Evolutionary conservation across 2,888 invertebrate genomes (phyloP), one percentile per base, ranked within the genome.

Genomic region (Torymus auratus): DNA sequence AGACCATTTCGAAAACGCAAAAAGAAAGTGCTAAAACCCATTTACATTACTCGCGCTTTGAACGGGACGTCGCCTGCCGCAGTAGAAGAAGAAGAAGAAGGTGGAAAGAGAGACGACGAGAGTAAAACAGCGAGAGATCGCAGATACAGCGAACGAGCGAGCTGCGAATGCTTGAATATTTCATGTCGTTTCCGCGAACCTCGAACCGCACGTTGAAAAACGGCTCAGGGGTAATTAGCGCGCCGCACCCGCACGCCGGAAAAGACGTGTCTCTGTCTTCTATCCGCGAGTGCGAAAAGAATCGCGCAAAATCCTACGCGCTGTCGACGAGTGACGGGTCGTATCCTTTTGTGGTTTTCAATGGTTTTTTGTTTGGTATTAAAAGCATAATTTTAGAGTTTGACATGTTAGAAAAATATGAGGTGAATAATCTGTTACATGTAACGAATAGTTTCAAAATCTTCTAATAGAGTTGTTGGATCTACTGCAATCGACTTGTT

Each of bases 141-240:
- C 41, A 41, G 41, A 41, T 41, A 41, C 41, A 41, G 65, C 60
- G 70, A 58, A 71, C 74, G 79, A 76, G 65, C 70, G 78, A 55
- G 23, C 73, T 75, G 70, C 65, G 83, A 81, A 73, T 85, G 84
- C 86, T 86, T 88, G 87, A 88, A 88, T 88, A 88, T 88, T 88
- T 88, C 86, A 87, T 86, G 86, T 83, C 84, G 84, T 85, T 85
- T 85, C 83, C 83, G 81, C 84, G 85, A 85, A 86, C 78, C 53
- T 84, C 83, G 73, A 82, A 83, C 83, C 58, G 83, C 68, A 14
- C 78, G 83, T 79, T 83, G 85, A 84, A 85, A 87, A 86, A 84
- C 83, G 84, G 85, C 82, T 85, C 84, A n/a, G 28, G 85, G 85
- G 85, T 88, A 88, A 88, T 88, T 88, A 88, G 87, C 85, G 60